Evolutionary conservation across 2,113 vertebrate genomes (phyloP).

Genomic region (Aegypius monachus): DNA sequence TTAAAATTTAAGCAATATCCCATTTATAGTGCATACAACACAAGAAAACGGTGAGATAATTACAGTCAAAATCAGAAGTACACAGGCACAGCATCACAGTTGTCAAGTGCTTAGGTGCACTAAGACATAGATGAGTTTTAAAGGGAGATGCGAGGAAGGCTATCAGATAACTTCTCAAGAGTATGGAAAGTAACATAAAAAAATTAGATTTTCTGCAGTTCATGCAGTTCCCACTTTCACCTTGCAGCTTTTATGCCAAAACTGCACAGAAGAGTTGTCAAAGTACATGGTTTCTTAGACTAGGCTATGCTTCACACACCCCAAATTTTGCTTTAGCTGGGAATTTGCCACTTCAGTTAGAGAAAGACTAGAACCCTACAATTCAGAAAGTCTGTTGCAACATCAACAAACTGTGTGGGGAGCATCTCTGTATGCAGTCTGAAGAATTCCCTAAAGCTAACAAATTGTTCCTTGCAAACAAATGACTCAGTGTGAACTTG

Average conservation of each 20-base stretch:
- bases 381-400: not conserved
- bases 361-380: not conserved
- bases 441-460: not conserved
- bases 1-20: not conserved
- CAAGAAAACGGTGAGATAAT: not conserved
- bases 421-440: not conserved
- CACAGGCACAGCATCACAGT: not conserved
- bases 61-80: not conserved
- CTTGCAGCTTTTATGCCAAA: not conserved
- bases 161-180: not conserved
- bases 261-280: not conserved
- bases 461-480: not conserved
- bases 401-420: not conserved
- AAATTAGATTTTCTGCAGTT: not conserved
- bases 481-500: not conserved
- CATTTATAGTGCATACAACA: not conserved
- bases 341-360: not conserved
- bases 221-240: not conserved
- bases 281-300: not conserved
- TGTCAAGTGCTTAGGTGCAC: not conserved
- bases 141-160: not conserved
- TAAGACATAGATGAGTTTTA: not conserved
- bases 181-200: not conserved
- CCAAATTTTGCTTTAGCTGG: not conserved
- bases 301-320: not conserved